phyloP scores from a whole-genome alignment of 2,888 invertebrate genomes.

The Pachycephus smyrnensis region DNA sequence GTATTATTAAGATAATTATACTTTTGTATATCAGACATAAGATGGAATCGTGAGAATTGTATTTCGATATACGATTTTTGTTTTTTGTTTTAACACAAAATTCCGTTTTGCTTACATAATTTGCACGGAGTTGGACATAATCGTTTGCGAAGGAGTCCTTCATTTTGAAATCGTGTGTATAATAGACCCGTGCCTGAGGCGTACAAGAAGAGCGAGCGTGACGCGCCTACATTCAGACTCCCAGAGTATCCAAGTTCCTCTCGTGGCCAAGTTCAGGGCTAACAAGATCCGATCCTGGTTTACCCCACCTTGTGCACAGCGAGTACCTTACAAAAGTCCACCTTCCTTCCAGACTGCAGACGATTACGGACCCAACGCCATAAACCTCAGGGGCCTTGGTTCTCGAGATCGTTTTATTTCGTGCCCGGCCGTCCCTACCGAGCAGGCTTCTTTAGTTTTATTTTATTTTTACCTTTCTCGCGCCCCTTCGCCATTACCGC shows the following conservation, averaged over 20 bases:
- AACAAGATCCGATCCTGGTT: slow-evolving; percentile 39
- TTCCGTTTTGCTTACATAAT: not conserved
- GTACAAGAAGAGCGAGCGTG: slow-evolving; percentile 12
- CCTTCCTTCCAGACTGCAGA: not conserved
- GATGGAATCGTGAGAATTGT: not conserved
- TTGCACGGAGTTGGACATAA: not conserved
- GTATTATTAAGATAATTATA: not conserved
- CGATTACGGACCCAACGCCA: not conserved
- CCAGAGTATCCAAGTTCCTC: slow-evolving; percentile 14
- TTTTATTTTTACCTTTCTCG: not conserved
- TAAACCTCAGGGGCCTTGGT: not conserved
- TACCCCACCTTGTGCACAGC: slow-evolving; percentile 6
- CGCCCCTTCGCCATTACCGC: not conserved
- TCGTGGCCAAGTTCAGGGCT: slow-evolving; percentile 47
- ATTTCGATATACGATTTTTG: not conserved
- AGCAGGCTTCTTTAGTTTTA: not conserved
- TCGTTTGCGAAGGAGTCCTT: not conserved
- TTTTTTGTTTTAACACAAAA: not conserved
- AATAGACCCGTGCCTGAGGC: not conserved
- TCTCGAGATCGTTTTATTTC: not conserved
- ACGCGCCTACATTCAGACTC: slow-evolving; percentile 25
- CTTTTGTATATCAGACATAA: not conserved
- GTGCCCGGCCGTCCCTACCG: not conserved
- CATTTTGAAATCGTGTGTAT: not conserved
- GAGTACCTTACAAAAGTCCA: not conserved